Base-by-base conservation (phyloP, 2,888 invertebrate genomes). In the Cataglyphis albicans region DNA sequence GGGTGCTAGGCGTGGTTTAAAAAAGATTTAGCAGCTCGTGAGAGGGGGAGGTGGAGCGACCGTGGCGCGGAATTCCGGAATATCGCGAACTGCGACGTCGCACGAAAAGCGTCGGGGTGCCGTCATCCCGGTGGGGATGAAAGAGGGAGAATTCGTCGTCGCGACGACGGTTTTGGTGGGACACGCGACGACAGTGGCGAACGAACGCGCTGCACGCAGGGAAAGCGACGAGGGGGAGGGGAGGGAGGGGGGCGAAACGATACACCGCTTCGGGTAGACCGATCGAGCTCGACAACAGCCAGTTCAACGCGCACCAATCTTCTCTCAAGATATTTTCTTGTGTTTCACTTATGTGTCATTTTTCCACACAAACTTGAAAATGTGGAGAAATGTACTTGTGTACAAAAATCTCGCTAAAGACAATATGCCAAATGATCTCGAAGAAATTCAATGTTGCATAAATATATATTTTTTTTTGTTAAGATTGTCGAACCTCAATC, bases 301-400 rank as follows among this genome's bases (percentile, higher is more conserved):
- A 93, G 93, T 93, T 90, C 89, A 90, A 92, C 93, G 93, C 92
- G 93, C 92, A 92, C 88, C 90, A 92, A 91, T 90, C 91, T 91
- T 90, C 91, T 87, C 88, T 89, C 86, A 89, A 89, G 88, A 90
- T 87, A 84, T 86, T 75, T 81, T 82, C 87, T 81, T 73, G 81
- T 74, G 87, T 65, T 55, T 70, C 70, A 48, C 75, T 25, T 70
- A 78, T 41, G 35, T 55, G 21, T 81, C 29, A n/a, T 35, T 18
- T 44, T 67, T 52, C 44, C 21, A 32, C 57, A 10, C 29, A 15
- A 15, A 25, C 15, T 57, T 5, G 38, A 32, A 10, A 59, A 78
- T 32, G 15, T 18, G 57, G 3, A 29, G 18, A 10, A 70, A 78
- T 32, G 15, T 18, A 68, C 15, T 9, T 12, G 32, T 6, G 48